phyloP scores from a whole-genome alignment of 2,888 invertebrate species.

The Agrotis clavis region DNA sequence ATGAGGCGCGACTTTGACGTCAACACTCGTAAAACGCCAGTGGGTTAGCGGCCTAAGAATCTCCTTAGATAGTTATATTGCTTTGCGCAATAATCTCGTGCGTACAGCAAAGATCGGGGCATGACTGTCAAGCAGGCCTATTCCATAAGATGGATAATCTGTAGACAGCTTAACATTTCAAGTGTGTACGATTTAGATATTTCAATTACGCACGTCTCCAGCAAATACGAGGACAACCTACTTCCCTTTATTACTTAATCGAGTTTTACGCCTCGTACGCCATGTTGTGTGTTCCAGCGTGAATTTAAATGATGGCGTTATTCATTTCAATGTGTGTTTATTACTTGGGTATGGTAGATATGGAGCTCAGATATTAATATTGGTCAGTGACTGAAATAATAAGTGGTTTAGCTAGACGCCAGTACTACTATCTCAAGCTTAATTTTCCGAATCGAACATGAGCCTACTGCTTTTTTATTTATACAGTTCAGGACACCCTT shows the following conservation, averaged over 20 bases:
- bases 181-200: conserved; percentile 7
- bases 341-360: background rate
- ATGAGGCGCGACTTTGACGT: no score
- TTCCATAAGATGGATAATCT: conserved; percentile 7
- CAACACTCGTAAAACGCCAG: no score
- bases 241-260: conserved; percentile 15
- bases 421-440: no score
- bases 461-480: no score
- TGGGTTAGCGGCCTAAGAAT: no score
- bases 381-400: background rate
- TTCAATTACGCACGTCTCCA: conserved; percentile 24
- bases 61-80: no score
- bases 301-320: conserved; percentile 18
- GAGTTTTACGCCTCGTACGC: conserved; percentile 11
- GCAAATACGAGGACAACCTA: conserved; percentile 21
- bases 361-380: no score
- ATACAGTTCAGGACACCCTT: no score
- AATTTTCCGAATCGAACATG: no score
- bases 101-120: background rate
- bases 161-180: conserved; percentile 1
- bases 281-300: background rate
- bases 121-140: background rate
- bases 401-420: background rate
- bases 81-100: background rate
- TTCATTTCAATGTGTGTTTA: conserved; percentile 1